Conservation (phyloP, 2,797 vertebrate species). For the Siniperca obscura region DNA sequence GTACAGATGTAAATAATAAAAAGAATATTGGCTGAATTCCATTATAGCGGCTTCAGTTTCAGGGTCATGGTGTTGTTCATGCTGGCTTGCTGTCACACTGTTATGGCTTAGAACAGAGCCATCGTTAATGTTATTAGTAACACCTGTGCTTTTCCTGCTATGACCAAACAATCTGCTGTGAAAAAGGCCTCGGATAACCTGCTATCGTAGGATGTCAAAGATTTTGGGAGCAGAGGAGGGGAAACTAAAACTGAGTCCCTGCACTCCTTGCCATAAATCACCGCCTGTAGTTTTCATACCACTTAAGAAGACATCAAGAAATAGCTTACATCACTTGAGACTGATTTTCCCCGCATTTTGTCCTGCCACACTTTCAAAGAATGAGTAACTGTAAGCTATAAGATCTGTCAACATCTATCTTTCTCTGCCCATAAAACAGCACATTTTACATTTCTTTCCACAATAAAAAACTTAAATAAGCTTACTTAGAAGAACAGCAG, state of each 20-base stretch:
- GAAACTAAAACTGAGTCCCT: not conserved
- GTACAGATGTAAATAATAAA: not conserved
- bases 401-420: not conserved
- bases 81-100: not conserved
- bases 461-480: not conserved
- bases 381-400: not conserved
- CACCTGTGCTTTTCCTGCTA: not conserved
- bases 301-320: not conserved
- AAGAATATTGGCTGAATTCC: not conserved
- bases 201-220: not conserved
- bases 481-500: not conserved
- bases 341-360: not conserved
- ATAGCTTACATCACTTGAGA: not conserved
- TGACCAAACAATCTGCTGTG: not conserved
- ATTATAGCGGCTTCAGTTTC: not conserved
- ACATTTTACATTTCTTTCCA: conserved; percentile 3
- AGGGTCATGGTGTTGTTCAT: not conserved
- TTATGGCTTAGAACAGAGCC: not conserved
- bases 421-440: not conserved
- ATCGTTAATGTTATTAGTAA: not conserved
- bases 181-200: not conserved
- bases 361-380: not conserved
- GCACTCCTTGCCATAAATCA: not conserved
- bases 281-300: not conserved
- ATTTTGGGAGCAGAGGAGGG: not conserved